phyloP scores from a whole-genome alignment of 2,797 vertebrate genomes.

The Fistularia tabacaria region DNA sequence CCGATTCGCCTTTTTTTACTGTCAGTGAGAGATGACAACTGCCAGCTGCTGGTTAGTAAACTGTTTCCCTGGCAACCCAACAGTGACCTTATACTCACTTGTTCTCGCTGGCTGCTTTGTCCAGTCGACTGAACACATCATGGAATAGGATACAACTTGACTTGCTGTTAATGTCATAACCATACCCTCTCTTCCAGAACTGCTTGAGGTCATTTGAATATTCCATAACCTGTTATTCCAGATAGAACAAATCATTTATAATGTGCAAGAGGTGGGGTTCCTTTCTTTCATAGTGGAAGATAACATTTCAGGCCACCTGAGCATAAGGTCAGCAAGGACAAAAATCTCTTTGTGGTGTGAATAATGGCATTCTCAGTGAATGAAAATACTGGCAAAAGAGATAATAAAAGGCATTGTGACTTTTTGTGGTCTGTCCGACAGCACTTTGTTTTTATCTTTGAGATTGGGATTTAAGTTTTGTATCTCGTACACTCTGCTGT shows the following conservation, averaged over 20 bases:
- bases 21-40: no score
- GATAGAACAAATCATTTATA: not conserved
- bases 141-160: conserved; percentile 92
- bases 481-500: no score
- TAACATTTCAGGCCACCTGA: conserved; percentile 17
- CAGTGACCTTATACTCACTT: conserved; percentile 35
- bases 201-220: conserved; percentile 91
- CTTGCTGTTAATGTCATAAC: conserved; percentile 89
- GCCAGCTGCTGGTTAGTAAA: no score
- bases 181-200: conserved; percentile 92
- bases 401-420: conserved; percentile 2
- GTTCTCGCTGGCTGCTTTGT: conserved; percentile 74
- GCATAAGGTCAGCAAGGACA: conserved; percentile 19
- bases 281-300: conserved; percentile 2
- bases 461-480: no score
- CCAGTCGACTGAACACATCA: conserved; percentile 85
- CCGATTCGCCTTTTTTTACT: no score
- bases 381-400: conserved; percentile 4
- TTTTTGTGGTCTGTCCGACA: not conserved
- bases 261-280: not conserved
- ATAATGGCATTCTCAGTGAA: conserved; percentile 7
- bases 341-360: conserved; percentile 28
- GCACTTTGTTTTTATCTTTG: not conserved
- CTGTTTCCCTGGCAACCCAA: not conserved
- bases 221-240: conserved; percentile 82